Base-by-base conservation (phyloP, 2,888 invertebrate genomes). In the Lottia gigantea region DNA sequence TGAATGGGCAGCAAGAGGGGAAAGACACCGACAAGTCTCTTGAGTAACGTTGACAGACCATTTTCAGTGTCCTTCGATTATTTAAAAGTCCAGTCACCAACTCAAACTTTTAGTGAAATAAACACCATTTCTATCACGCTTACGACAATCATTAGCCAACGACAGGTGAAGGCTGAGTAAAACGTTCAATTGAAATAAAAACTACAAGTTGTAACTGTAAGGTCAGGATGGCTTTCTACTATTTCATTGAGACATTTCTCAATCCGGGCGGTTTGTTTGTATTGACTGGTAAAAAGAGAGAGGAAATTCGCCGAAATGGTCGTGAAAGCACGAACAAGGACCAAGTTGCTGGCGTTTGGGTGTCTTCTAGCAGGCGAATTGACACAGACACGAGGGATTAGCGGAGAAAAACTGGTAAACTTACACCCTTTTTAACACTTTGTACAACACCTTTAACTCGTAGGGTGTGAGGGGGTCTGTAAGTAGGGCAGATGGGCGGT, bases 261-360 rank as follows among this genome's bases (percentile, higher is more conserved):
- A 19, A 23, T 23, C 19, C 55, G 55, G 55, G 55, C 55, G 55
- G 55, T 55, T 23, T 55, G 55, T 55, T 55, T 55, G 55, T 23
- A 19, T 23, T 55, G 8, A 23, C 55, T 55, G 23, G 19, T 23
- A 23, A 19, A 19, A 55, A 55, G 55, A 55, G 19, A 23, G 19
- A 12, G 23, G 23, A 55, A 55, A 55, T 55, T 23, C 55, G 19
- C 55, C 55, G 55, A 55, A 55, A 19, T 23, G 19, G 55, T 19
- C 19, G 19, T 55, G 12, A 23, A 23, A 19, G 55, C 55, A 55
- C 55, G 55, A 55, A 23, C 55, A 14, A 23, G 55, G 55, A 23
- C 55, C 55, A 55, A 55, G 55, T 55, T 55, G 19, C 55, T 8
- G 19, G 11, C 55, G 55, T 55, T 23, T 19, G 8, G 19, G 55